phyloP scores from a whole-genome alignment of 1,140 invertebrate genomes.

The Leguminivora glycinivorella region DNA sequence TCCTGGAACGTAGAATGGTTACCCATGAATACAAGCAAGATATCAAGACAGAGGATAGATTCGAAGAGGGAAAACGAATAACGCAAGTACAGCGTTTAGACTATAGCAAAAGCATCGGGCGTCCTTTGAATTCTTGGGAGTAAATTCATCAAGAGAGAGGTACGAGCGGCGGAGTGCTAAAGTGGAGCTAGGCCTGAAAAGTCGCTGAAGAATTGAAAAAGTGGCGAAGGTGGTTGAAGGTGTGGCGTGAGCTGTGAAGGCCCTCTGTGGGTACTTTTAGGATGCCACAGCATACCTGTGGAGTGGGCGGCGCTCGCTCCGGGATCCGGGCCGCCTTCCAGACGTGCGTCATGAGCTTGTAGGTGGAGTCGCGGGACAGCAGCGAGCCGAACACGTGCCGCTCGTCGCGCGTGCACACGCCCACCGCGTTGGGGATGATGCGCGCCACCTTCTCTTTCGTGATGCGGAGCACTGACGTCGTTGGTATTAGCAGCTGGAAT shows the following conservation, averaged over 20 bases:
- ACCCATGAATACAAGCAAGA: neutral
- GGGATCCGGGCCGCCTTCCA: conserved; percentile 79
- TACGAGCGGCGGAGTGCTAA: too few species aligned
- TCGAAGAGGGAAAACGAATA: too few species aligned
- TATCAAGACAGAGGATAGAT: too few species aligned
- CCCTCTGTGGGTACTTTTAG: too few species aligned
- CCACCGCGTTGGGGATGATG: conserved; percentile 95
- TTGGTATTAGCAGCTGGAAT: conserved; percentile 88
- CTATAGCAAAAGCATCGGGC: too few species aligned
- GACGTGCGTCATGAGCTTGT: conserved; percentile 89
- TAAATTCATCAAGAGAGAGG: too few species aligned
- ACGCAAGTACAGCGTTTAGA: too few species aligned
- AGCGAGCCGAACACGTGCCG: conserved; percentile 95
- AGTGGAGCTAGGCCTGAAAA: too few species aligned
- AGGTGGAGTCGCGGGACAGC: conserved; percentile 91
- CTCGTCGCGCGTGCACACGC: conserved; percentile 89
- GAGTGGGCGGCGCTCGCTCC: conserved; percentile 54
- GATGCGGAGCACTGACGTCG: conserved; percentile 89
- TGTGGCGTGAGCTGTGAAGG: too few species aligned
- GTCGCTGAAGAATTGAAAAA: too few species aligned
- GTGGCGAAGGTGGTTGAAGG: too few species aligned
- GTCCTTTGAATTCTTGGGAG: too few species aligned
- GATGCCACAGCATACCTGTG: conserved; percentile 49
- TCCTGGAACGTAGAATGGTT: conserved; percentile 51
- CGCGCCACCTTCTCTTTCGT: conserved; percentile 94